Evolutionary conservation across 2,113 vertebrate genomes (phyloP).

Genomic region (Scomber scombrus): DNA sequence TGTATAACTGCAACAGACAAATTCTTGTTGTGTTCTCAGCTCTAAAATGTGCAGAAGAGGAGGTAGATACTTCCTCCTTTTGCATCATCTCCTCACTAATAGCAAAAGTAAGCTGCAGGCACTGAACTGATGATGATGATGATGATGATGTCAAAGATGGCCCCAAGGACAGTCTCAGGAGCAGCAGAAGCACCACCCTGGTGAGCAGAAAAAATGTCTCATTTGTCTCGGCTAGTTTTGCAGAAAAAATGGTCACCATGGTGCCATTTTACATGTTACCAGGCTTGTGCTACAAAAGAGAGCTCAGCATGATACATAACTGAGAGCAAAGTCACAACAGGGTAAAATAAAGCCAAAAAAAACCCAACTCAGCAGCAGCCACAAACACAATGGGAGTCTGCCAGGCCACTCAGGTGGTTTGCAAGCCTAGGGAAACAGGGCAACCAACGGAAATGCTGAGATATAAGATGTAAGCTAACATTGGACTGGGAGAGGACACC

Average conservation of each 20-base stretch:
- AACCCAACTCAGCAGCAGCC: neutral
- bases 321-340: constrained; percentile 9
- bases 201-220: constrained; percentile 1
- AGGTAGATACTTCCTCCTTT: neutral
- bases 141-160: constrained; percentile 8
- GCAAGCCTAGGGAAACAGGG: constrained; percentile 5
- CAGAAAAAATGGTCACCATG: constrained; percentile 25
- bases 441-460: neutral
- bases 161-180: constrained; percentile 2
- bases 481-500: neutral
- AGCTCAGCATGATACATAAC: constrained; percentile 10
- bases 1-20: neutral
- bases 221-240: neutral
- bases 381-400: constrained; percentile 5
- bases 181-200: constrained; percentile 6
- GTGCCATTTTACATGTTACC: constrained; percentile 15
- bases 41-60: no score
- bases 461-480: neutral
- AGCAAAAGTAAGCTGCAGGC: constrained; percentile 8
- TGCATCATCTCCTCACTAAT: neutral
- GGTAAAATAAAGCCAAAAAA: constrained; percentile 7
- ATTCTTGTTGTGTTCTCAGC: no score
- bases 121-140: constrained; percentile 24
- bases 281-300: neutral
- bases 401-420: neutral